Conservation (phyloP, 2,888 invertebrate species). For the Syritta pipiens region DNA sequence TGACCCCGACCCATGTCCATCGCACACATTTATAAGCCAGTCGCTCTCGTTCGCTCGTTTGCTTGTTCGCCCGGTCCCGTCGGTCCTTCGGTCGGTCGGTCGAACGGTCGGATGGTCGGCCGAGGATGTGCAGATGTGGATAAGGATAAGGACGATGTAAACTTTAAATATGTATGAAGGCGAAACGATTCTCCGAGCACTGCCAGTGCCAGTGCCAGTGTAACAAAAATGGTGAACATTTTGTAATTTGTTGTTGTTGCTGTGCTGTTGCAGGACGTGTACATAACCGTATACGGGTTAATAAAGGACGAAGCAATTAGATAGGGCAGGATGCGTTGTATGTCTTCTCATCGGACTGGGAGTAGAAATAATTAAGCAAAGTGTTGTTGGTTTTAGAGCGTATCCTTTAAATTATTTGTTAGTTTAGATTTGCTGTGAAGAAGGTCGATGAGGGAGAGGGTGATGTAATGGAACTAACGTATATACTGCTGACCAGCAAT, state of each 20-base stretch:
- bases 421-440: too few species aligned
- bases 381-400: slow-evolving; percentile 11
- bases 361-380: slow-evolving; percentile 34
- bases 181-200: background rate
- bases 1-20: slow-evolving; percentile 70
- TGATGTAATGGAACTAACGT: too few species aligned
- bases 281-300: slow-evolving; percentile 23
- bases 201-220: background rate
- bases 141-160: slow-evolving; percentile 62
- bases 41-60: background rate
- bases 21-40: slow-evolving; percentile 11
- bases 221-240: slow-evolving; percentile 51
- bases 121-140: slow-evolving; percentile 68
- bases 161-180: slow-evolving; percentile 66
- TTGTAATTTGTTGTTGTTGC: slow-evolving; percentile 17
- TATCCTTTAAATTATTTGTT: too few species aligned
- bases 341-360: slow-evolving; percentile 23
- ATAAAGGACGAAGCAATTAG: slow-evolving; percentile 64
- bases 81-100: slow-evolving; percentile 4
- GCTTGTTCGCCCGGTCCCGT: too few species aligned
- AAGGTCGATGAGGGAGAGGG: too few species aligned
- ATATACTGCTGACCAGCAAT: too few species aligned
- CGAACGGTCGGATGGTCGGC: slow-evolving; percentile 44
- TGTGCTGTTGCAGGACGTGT: background rate
- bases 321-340: slow-evolving; percentile 35